These are phyloP conservation scores for Bicyclus anynana DNA, from an alignment of 1,140 invertebrate species.

Conservation along the genomic window DNA sequence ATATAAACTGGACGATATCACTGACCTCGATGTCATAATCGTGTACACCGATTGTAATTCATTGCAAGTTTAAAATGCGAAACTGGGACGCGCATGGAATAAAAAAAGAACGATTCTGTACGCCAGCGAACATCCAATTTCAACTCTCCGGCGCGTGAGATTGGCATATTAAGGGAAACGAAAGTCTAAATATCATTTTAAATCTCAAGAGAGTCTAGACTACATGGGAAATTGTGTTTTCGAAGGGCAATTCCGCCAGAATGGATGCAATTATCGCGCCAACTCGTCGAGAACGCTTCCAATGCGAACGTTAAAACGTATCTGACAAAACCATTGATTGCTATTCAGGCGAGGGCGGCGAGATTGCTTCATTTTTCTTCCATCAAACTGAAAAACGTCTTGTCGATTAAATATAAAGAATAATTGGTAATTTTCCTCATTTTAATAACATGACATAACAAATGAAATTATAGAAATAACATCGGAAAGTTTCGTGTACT, in stretches of 20 bases:
- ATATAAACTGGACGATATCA: neutral
- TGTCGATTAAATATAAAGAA: no score
- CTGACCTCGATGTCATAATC: neutral
- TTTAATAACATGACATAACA: no score
- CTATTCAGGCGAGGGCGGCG: neutral
- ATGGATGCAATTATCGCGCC: conserved; percentile 1
- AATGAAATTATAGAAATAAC: no score
- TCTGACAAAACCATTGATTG: neutral
- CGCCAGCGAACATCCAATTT: neutral
- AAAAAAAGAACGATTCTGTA: neutral
- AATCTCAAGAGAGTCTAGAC: neutral
- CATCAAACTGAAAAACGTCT: no score
- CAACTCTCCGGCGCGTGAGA: neutral
- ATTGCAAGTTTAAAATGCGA: neutral
- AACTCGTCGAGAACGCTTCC: neutral
- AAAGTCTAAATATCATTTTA: neutral
- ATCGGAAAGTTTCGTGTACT: no score
- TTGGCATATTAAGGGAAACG: neutral
- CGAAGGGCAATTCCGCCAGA: neutral
- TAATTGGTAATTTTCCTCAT: no score
- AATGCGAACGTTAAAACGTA: neutral
- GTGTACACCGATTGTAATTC: neutral
- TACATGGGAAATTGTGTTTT: neutral
- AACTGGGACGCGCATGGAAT: neutral
- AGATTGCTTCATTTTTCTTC: no score